Evolutionary conservation across 2,888 invertebrate species (phyloP), one percentile per base, ranked within the genome.

Genomic region (Phengaris alcon): DNA sequence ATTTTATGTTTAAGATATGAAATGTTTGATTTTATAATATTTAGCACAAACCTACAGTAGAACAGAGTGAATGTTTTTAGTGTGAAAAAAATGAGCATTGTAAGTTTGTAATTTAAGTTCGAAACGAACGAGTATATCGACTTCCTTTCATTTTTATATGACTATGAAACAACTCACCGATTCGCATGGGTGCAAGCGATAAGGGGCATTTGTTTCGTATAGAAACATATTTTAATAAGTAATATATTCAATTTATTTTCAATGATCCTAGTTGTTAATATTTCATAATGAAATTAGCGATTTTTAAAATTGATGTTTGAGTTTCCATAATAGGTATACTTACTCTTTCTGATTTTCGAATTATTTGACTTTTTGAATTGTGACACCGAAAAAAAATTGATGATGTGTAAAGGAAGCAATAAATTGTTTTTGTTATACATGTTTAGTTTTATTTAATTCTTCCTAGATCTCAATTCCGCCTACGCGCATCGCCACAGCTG

Each of bases 71-170:
- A 68, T 73, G 68, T 74, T 75, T 75, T 73, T 76, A 76, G 77
- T 76, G 76, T 73, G 85, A 87, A 83, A 82, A 79, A 80, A 84
- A 86, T 82, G 90, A 90, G 91, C 90, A 90, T 90, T 91, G 88
- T 86, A 85, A 83, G 80, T 83, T 79, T 78, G 75, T 87, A 88
- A 52, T 78, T 75, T 76, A 76, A 78, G 77, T 77, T 82, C 91
- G 92, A 92, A 91, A 91, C 93, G 93, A 93, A 82, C 90, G 90
- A 90, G 81, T 76, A 68, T 79, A 80, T 79, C 91, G 91, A 91
- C 89, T 91, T 90, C 90, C 90, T 90, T 88, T 85, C 74, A 51
- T 75, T 76, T 76, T 77, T 54, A 8, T n/a, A 55, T 13, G 13
- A 68, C 75, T 78, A 77, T 77, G 88, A 89, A 89, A 87, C 80